Evolutionary conservation across 1,140 invertebrate species (phyloP), one percentile per base, ranked within the genome.

Genomic region (Aphis gossypii): DNA sequence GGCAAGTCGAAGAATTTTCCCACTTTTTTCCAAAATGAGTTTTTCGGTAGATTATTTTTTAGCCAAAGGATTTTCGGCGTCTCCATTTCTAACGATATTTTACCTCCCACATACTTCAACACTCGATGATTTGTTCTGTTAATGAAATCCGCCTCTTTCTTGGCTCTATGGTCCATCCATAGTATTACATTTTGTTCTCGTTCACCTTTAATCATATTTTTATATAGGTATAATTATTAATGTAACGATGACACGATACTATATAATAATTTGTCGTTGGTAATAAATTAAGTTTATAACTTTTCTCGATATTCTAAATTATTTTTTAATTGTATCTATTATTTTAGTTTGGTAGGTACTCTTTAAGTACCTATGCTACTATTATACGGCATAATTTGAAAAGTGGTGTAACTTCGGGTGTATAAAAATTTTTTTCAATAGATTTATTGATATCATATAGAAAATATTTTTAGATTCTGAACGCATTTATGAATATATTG

Each of bases 141-240:
- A 25, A 99, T 99, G 38, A 96, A 95, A 35, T 97, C 96, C 0
- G 98, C 98, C 96, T 99, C 97, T 86, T 96, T 95, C 38, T 96
- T 95, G 6, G 99, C 99, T 94, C 99, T 96, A 95, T 99, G 99
- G 95, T 99, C 99, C 98, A 99, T 97, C 99, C 99, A 99, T 95
- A 99, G 97, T 56, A 99, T 98, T 46, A 99, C 96, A 95, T 99
- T 99, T 95, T 97, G 97, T 87, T 97, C 96, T 95, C 96, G 95
- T 76, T 96, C 95, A 20, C 96, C 97, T 95, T 54, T 76, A n/a
- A 76, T 76, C 60, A 76, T 60, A 93, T 93, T 30, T 56, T 23
- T 54, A 41, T 87, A 35, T 41, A n/a, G n/a, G n/a, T n/a, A 41
- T 46, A 87, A 25, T n/a, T 25, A 44, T 82, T 46, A 30, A 14